Conservation (phyloP, 2,888 invertebrate species). For the Gastracanthus pulcherrimus region DNA sequence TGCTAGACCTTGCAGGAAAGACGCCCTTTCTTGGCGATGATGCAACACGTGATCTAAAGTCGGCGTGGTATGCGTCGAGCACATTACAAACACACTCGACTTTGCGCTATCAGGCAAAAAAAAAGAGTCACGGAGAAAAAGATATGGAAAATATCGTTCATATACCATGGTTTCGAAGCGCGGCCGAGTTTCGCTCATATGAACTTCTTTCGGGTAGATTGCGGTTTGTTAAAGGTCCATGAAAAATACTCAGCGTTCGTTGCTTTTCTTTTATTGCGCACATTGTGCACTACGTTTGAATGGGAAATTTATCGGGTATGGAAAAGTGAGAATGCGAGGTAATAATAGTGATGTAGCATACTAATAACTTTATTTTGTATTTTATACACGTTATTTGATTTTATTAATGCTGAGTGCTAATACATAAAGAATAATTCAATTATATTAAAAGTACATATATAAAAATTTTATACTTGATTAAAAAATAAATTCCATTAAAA, state of each 20-base stretch:
- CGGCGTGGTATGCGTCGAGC: neutral
- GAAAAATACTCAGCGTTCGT: neutral
- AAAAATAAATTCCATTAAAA: too few species aligned
- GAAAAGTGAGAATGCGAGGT: too few species aligned
- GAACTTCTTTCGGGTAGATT: conserved; percentile 5
- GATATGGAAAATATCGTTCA: neutral
- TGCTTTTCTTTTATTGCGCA: neutral
- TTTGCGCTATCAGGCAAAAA: neutral
- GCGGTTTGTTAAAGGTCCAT: neutral
- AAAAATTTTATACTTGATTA: too few species aligned
- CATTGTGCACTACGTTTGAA: neutral
- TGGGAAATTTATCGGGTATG: neutral
- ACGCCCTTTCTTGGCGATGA: too few species aligned
- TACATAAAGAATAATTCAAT: too few species aligned
- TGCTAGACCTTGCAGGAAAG: too few species aligned
- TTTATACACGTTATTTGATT: too few species aligned
- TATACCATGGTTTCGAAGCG: neutral
- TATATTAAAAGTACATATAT: too few species aligned
- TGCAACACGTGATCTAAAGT: too few species aligned
- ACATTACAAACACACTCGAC: neutral
- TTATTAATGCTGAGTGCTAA: too few species aligned
- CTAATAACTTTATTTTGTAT: too few species aligned
- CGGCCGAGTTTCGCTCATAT: neutral
- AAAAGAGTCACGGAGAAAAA: neutral
- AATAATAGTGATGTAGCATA: too few species aligned